Percentiles rank a stretch among this genome's conserved stretches.
Conservation (phyloP, 2,888 invertebrate species). For the Drosophila suboccidentalis region DNA sequence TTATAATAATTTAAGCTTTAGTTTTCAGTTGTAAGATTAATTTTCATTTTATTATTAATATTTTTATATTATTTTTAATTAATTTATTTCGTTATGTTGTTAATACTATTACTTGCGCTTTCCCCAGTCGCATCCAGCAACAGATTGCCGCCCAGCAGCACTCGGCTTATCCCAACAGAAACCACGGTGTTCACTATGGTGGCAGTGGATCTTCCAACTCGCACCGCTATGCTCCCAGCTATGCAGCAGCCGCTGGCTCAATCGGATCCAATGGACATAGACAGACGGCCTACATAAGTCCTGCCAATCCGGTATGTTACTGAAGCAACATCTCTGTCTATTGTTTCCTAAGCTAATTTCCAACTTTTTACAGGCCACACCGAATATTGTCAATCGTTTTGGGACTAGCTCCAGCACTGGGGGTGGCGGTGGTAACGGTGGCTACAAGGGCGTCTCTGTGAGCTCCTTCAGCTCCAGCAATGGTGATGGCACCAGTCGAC, state of each 20-base stretch:
- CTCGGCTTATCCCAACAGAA: constrained; percentile 60
- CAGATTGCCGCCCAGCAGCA: constrained; percentile 81
- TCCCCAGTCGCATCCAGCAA: constrained; percentile 75
- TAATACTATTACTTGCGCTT: constrained; percentile 1
- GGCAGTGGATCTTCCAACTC: constrained; percentile 51
- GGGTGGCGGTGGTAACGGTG: constrained; percentile 67
- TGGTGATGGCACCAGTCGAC: constrained; percentile 87
- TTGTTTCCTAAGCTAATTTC: no score
- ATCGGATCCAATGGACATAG: constrained; percentile 87
- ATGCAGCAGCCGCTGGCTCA: constrained; percentile 87
- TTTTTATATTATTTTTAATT: no score
- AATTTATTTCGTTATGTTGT: no score
- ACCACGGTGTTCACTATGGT: constrained; percentile 40
- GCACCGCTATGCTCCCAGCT: constrained; percentile 82
- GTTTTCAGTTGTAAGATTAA: no score
- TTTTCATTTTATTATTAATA: no score
- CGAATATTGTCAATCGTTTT: constrained; percentile 80
- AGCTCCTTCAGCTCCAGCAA: constrained; percentile 89
- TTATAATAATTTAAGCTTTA: no score
- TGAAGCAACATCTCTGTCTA: rapidly evolving
- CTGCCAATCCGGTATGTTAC: constrained; percentile 87
- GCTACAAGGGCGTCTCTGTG: constrained; percentile 87
- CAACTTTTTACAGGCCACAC: constrained; percentile 62
- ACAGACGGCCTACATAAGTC: constrained; percentile 88
- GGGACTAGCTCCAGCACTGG: constrained; percentile 49